Base-by-base conservation (phyloP, 2,797 vertebrate genomes). In the Hydrolagus colliei region DNA sequence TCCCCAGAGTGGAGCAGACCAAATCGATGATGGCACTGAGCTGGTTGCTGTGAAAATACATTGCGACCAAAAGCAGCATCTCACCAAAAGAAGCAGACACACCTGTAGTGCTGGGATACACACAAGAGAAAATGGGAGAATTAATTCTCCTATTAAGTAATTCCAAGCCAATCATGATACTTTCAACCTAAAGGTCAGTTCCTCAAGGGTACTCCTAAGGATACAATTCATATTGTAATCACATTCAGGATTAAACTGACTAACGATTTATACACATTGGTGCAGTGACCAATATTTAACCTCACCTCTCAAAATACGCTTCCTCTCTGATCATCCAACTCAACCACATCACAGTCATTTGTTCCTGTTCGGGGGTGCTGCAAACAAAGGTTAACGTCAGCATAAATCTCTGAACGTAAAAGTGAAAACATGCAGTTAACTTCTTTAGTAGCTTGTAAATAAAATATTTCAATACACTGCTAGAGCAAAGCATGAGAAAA, bases 261-360 rank as follows among this genome's bases (percentile, higher is more conserved):
- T 52, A 52, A 52, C 41, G 41, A 52, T 52, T 52, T 3, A 52
- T 52, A 52, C 41, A 52, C 41, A 52, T 52, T 52, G 41, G 41
- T 52, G 41, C 41, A 52, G 41, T 0, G 20, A 16, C 16, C 62
- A 84, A 68, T 2, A 84, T 7, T 68, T 8, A 20, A 67, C 14
- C 89, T 89, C 90, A 99, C 98, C 98, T 99, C 89, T 99, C 98
- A 91, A 99, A 99, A 91, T 99, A 99, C 86, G 98, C 98, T 89
- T 99, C 98, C 88, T 99, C 98, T 91, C 98, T 99, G 92, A 99
- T 99, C 98, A 99, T 99, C 98, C 98, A 99, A 68, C 97, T 98
- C 62, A 99, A 94, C 98, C 98, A 99, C 92, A 98, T 97, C 63
- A 99, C 96, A 96, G 98, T 99, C 86, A 99, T 93, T 62, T 99